phyloP scores from a whole-genome alignment of 2,797 vertebrate species.

The Somateria mollissima region DNA sequence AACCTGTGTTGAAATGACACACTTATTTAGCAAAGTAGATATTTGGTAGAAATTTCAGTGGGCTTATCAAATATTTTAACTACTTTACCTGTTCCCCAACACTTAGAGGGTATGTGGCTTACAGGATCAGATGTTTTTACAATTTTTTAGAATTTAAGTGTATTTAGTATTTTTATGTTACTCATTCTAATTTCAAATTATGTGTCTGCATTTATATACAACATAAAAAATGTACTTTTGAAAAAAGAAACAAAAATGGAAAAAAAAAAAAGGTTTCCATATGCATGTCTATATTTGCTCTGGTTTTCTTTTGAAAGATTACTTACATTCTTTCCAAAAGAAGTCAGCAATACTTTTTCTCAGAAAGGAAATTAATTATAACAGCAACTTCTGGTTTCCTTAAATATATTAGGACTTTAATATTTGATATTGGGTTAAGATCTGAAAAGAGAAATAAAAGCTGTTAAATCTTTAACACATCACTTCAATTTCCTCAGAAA shows the following conservation, averaged over 20 bases:
- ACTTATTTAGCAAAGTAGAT: background rate
- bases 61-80: background rate
- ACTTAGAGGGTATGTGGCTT: background rate
- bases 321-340: slow-evolving; percentile 1
- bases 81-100: background rate
- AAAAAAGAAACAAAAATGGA: background rate
- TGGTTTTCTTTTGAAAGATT: slow-evolving; percentile 18
- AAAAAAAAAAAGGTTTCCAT: background rate
- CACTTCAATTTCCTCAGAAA: slow-evolving; percentile 58
- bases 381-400: slow-evolving; percentile 32
- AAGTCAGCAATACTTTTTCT: background rate
- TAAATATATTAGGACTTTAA: slow-evolving; percentile 50
- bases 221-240: background rate
- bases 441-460: slow-evolving; percentile 65
- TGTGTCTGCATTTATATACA: background rate
- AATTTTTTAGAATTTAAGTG: background rate
- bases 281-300: background rate
- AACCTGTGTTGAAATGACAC: background rate
- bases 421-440: slow-evolving; percentile 60
- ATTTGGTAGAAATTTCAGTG: background rate
- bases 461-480: slow-evolving; percentile 58
- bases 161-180: background rate
- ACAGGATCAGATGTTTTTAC: background rate
- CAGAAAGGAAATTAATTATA: slow-evolving; percentile 50
- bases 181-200: background rate